A percentile compares a stretch with the other conserved stretches of the same genome.
These are phyloP conservation scores for Yoshiicerus persimilis DNA, from an alignment of 1,140 invertebrate genomes.

Conservation along the genomic window DNA sequence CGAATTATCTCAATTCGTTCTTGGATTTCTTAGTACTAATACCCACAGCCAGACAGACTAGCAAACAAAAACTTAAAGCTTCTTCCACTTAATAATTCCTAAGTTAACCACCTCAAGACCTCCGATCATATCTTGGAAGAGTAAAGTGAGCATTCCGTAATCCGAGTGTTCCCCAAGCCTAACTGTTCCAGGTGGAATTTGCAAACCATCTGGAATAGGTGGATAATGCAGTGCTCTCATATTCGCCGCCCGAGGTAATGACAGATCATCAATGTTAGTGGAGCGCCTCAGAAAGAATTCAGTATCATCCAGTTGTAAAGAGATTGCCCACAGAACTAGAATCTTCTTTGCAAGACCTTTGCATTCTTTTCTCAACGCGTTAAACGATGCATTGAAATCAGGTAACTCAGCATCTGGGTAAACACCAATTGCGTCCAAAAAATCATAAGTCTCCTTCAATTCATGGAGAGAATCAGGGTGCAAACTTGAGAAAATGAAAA, in stretches of 20 bases:
- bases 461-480: background rate
- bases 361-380: background rate
- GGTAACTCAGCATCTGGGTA: background rate
- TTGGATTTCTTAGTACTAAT: too few species aligned
- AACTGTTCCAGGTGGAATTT: slow-evolving; percentile 55
- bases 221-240: slow-evolving; percentile 50
- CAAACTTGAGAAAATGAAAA: background rate
- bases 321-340: background rate
- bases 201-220: background rate
- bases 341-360: slow-evolving; percentile 2
- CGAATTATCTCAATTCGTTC: too few species aligned
- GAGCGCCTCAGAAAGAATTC: slow-evolving; percentile 59
- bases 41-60: too few species aligned
- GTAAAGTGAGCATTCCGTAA: slow-evolving; percentile 24
- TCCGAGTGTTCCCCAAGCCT: slow-evolving; percentile 44
- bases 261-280: slow-evolving; percentile 55
- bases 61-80: background rate
- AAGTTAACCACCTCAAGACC: slow-evolving; percentile 45
- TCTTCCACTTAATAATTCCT: background rate
- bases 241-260: slow-evolving; percentile 61
- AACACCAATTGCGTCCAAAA: background rate
- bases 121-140: slow-evolving; percentile 29
- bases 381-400: background rate
- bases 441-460: slow-evolving; percentile 14
- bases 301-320: background rate